Conservation (phyloP, 2,113 vertebrate genomes). For the Sturnus vulgaris region DNA sequence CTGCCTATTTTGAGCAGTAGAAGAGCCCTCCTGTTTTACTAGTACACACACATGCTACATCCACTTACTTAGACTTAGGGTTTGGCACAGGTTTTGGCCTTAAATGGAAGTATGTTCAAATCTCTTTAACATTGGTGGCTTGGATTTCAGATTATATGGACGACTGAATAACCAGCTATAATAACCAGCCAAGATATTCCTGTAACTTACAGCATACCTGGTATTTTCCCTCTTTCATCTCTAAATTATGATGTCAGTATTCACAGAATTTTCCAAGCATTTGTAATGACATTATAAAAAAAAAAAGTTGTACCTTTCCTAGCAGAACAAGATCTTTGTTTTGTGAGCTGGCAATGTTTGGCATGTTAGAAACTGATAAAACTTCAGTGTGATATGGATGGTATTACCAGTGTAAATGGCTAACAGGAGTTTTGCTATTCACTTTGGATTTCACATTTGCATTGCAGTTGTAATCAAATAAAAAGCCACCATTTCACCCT, state of each 20-base stretch:
- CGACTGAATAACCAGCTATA: not conserved
- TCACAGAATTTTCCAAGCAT: not conserved
- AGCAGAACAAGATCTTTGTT: not conserved
- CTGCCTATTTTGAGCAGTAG: not conserved
- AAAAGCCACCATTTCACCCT: not conserved
- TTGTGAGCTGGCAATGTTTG: not conserved
- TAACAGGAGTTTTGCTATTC: not conserved
- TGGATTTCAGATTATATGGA: not conserved
- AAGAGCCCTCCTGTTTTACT: not conserved
- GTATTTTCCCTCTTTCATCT: not conserved
- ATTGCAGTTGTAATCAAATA: not conserved
- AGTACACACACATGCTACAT: not conserved
- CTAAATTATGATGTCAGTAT: not conserved
- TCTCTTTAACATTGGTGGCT: not conserved
- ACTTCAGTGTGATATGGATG: not conserved
- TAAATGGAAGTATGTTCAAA: not conserved
- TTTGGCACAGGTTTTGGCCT: not conserved
- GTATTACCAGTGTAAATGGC: not conserved
- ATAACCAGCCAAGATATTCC: not conserved
- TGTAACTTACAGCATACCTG: not conserved
- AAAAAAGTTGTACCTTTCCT: not conserved
- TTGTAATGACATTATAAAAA: not conserved
- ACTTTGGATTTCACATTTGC: not conserved
- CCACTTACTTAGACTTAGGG: not conserved
- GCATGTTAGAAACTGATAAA: not conserved